phyloP scores from a whole-genome alignment of 2,797 vertebrate genomes.

The Dryobates pubescens region DNA sequence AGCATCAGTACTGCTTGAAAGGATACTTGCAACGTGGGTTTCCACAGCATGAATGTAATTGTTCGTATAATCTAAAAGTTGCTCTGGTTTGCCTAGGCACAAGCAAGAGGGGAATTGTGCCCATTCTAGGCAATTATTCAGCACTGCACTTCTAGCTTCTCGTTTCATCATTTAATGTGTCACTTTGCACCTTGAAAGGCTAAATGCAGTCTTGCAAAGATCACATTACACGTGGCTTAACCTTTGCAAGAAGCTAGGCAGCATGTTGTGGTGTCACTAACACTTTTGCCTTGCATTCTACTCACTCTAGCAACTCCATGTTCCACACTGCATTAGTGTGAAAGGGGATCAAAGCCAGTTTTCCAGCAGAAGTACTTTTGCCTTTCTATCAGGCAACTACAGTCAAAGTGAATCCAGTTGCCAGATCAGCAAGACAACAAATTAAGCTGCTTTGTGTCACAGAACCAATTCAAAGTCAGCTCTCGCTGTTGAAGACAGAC shows the following conservation, averaged over 20 bases:
- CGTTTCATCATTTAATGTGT: not conserved
- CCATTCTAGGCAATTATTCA: not conserved
- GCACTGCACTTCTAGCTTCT: not conserved
- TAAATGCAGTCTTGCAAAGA: not conserved
- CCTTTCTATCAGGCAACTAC: not conserved
- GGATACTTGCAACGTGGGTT: not conserved
- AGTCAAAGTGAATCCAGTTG: not conserved
- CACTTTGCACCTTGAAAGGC: not conserved
- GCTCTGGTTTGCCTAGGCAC: not conserved
- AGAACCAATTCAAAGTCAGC: not conserved
- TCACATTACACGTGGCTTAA: not conserved
- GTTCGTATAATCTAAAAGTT: not conserved
- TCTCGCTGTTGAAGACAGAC: not conserved
- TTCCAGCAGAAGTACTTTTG: not conserved
- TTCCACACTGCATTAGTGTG: not conserved
- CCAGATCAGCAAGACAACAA: not conserved
- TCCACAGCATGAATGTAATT: not conserved
- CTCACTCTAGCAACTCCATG: not conserved
- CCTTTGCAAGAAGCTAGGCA: not conserved
- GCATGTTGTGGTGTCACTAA: not conserved
- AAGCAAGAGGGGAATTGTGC: not conserved
- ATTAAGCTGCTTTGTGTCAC: not conserved
- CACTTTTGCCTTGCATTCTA: not conserved
- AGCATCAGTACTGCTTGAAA: not conserved
- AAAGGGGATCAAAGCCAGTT: not conserved